phyloP scores from a whole-genome alignment of 23 tunicate species.

The Ascidia mentula region DNA sequence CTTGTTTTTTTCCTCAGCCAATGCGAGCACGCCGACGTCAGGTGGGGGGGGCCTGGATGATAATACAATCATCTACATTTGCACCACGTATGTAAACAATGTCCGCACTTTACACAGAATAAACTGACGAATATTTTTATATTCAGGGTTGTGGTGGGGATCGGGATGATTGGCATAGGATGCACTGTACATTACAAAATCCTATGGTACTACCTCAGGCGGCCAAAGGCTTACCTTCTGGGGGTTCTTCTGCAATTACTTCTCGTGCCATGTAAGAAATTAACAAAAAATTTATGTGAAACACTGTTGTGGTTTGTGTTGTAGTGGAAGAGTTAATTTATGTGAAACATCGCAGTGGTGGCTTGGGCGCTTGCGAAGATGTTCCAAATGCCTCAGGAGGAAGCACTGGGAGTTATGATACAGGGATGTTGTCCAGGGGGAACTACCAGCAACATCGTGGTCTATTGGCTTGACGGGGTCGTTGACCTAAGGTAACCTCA shows the following conservation, averaged over 20 bases:
- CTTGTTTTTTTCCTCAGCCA: too few relatives aligned
- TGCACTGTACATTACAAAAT: not conserved
- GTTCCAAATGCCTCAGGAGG: slow-evolving; percentile 17
- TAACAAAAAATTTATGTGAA: too few relatives aligned
- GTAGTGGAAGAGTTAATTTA: too few relatives aligned
- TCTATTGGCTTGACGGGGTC: slow-evolving; percentile 76
- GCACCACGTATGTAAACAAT: not conserved
- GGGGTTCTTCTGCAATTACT: not conserved
- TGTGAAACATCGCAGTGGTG: slow-evolving; percentile 18
- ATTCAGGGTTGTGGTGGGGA: not conserved
- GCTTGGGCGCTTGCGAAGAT: slow-evolving; percentile 66
- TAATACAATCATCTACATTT: not conserved
- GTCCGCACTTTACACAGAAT: too few relatives aligned
- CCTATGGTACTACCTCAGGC: slow-evolving; percentile 9
- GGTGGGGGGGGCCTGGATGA: not conserved
- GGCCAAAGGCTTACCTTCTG: not conserved
- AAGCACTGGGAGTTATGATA: slow-evolving; percentile 40
- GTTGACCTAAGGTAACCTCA: slow-evolving; percentile 49
- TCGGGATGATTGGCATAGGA: slow-evolving; percentile 14
- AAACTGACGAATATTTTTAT: too few relatives aligned
- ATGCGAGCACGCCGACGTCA: too few relatives aligned
- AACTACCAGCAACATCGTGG: slow-evolving; percentile 51
- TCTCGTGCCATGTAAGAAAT: slow-evolving; percentile 3
- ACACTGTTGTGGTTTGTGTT: too few relatives aligned
- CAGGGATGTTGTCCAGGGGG: slow-evolving; percentile 71